Evolutionary conservation across 2,113 vertebrate species (phyloP).

Genomic region (Lepisosteus osseus): DNA sequence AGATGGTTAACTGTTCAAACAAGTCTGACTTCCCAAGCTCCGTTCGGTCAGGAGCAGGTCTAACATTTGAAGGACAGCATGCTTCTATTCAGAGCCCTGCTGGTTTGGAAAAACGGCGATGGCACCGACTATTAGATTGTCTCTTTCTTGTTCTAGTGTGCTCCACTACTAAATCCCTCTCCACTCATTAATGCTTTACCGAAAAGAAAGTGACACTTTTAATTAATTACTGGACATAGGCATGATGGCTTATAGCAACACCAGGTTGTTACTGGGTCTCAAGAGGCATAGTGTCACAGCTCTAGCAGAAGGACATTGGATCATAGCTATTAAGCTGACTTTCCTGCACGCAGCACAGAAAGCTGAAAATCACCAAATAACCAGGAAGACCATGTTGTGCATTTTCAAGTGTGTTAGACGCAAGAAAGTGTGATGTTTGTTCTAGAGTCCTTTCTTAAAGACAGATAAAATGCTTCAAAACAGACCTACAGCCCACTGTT

Average conservation of each 20-base stretch:
- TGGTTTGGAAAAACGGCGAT: constrained; percentile 20
- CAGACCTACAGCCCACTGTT: too few species aligned
- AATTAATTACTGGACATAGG: constrained; percentile 26
- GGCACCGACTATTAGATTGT: not conserved
- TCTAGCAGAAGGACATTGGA: not conserved
- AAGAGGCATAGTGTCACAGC: not conserved
- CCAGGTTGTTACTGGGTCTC: not conserved
- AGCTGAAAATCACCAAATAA: too few species aligned
- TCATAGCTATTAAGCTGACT: not conserved
- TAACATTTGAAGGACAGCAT: constrained; percentile 35
- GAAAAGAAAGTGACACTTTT: constrained; percentile 23
- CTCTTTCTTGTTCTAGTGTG: constrained; percentile 10
- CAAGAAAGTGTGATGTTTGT: too few species aligned
- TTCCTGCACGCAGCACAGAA: too few species aligned
- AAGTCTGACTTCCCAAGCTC: not conserved
- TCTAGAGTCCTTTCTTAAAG: too few species aligned
- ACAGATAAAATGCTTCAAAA: too few species aligned
- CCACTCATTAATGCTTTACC: constrained; percentile 27
- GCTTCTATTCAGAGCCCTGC: not conserved
- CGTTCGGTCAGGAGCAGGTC: constrained; percentile 1
- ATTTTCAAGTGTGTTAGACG: too few species aligned
- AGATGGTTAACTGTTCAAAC: not conserved
- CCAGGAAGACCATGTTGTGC: too few species aligned
- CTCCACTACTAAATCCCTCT: constrained; percentile 5
- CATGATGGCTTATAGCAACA: constrained; percentile 9